Base-by-base conservation (phyloP, 23 tunicate genomes). In the Styela clava region DNA sequence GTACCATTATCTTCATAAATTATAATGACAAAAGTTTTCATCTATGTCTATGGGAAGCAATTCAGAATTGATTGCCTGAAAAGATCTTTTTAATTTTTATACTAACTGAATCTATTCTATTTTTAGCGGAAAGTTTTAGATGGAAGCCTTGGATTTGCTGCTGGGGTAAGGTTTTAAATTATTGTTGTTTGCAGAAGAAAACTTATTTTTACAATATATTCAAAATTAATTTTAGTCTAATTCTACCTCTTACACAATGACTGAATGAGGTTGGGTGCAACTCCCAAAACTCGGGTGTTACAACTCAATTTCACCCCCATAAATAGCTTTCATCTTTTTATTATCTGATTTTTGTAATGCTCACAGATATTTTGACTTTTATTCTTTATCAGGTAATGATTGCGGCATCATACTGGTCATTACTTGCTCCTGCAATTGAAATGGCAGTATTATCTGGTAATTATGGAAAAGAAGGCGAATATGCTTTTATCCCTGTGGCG, bases 361-460 rank as follows among this genome's bases (percentile, higher is more conserved):
- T n/a, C n/a, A n/a, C n/a, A n/a, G n/a, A n/a, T n/a, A n/a, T n/a
- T n/a, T n/a, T n/a, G n/a, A n/a, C n/a, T n/a, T n/a, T n/a, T n/a
- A n/a, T n/a, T n/a, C n/a, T n/a, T n/a, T n/a, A 0, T 31, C 29
- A 76, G 81, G 81, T 95, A 0, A 95, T 95, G 99, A 74, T 95
- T 16, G 99, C 99, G 12, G 99, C 99, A 2, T 88, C 95, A 3
- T 95, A 95, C 81, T 95, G 99, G 99, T 95, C 99, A 9, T 62
- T 95, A 36, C 82, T 95, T 22, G 90, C 91, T 21, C 99, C 99
- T 62, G 95, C 95, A 29, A 85, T 95, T 85, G 91, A 86, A 22
- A 73, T 95, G 83, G 87, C 95, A 51, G 78, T 61, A 33, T 67
- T 68, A 25, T 83, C 92, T 2, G 87, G 82, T n/a, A 2, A 56